Base-by-base conservation (phyloP, 2,888 invertebrate species). In the Microlaimidae sp. region DNA sequence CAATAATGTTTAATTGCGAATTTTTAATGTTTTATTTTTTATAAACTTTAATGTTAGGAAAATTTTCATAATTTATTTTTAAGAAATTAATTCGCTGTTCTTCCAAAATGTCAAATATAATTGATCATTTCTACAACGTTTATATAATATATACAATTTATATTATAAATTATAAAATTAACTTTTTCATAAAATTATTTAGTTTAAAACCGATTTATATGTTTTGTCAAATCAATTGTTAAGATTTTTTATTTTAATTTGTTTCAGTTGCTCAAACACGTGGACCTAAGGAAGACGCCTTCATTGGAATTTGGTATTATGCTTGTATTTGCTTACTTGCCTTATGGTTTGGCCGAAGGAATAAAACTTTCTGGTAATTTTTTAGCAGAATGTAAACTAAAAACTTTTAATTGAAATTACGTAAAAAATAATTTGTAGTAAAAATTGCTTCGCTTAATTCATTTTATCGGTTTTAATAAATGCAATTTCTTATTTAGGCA, bases 271-370 rank as follows among this genome's bases (percentile, higher is more conserved):
- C 75, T 95, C 47, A 95, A 95, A 74, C 89, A 93, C 76, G 82
- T 95, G 57, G 93, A 95, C 75, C 76, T 97, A 56, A 78, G 93
- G 52, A 92, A 90, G 70, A 90, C 95, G 75, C 95, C 97, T 0
- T 95, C 95, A 4, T 75, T 97, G 56, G 97, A 97, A 74, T 90
- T 97, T 76, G 95, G 89, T 41, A 84, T 97, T 78, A 90, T 97
- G 86, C 74, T 97, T 62, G 89, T 95, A 43, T 95, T 97, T 69
- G 92, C 95, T 1, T 97, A 97, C 74, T 85, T 89, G 7, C 97
- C 97, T 0, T 97, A 97, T 74, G 93, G 90, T 1, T 76, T 97
- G 54, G 95, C 97, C 41, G 97, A 97, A 76, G 93, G 93, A 27
- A 81, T 90, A 59, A 86, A 89, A 71, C 74, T 92, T 53, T 90